phyloP scores from a whole-genome alignment of 1,140 invertebrate species.

The Nilaparvata lugens region DNA sequence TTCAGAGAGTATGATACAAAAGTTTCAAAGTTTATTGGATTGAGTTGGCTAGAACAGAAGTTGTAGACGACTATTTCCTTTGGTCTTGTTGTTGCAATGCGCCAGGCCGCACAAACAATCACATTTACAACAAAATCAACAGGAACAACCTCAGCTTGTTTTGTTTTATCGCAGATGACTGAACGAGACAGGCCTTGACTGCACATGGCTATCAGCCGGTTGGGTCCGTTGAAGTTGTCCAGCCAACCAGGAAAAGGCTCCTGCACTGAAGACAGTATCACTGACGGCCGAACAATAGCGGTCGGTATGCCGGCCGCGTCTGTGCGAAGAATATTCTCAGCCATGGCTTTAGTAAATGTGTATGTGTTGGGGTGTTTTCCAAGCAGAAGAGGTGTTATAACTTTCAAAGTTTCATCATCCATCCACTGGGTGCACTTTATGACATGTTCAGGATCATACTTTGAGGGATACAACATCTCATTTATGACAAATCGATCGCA shows the following conservation, averaged over 20 bases:
- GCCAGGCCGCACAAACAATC: conserved; percentile 74
- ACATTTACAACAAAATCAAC: conserved; percentile 86
- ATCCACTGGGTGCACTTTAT: conserved; percentile 49
- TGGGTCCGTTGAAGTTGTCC: conserved; percentile 85
- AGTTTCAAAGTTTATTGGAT: conserved; percentile 34
- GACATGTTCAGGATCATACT: conserved; percentile 49
- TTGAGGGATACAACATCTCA: conserved; percentile 61
- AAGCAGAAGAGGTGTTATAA: conserved; percentile 43
- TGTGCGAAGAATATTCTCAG: conserved; percentile 61
- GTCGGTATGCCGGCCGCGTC: conserved; percentile 58
- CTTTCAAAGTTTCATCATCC: conserved; percentile 46
- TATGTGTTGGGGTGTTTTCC: conserved; percentile 81
- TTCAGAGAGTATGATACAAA: conserved; percentile 1
- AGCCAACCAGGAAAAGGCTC: conserved; percentile 87
- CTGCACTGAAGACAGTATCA: conserved; percentile 64
- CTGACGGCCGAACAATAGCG: conserved; percentile 88
- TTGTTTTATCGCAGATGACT: conserved; percentile 62
- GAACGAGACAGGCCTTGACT: conserved; percentile 77
- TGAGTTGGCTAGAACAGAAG: conserved; percentile 49
- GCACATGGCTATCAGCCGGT: conserved; percentile 72
- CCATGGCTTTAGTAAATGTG: conserved; percentile 76
- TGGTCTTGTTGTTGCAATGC: conserved; percentile 46
- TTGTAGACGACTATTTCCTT: conserved; percentile 50
- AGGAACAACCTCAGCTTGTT: conserved; percentile 77
- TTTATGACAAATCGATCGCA: conserved; percentile 56